Evolutionary conservation across 2,797 vertebrate genomes (phyloP), one percentile per base, ranked within the genome.

Genomic region (Myotis pilosus): DNA sequence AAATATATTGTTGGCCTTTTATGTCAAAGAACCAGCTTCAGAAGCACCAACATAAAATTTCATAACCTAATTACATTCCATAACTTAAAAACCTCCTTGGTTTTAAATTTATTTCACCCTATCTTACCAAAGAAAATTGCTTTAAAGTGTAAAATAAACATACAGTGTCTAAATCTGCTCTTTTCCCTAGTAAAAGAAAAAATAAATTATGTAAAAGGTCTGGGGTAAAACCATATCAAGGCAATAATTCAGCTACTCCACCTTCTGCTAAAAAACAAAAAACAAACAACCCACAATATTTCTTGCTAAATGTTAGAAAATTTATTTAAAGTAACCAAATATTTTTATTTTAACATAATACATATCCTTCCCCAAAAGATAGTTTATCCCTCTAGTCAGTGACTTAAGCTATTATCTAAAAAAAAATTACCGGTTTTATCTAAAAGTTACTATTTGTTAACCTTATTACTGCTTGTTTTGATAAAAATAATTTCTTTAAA

Each of bases 101-200:
- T 84, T 91, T 95, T 74, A 94, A 91, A 91, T 23, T 44, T 69
- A 66, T 87, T 71, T 66, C 62, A 84, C 8, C 60, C 51, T 71
- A 44, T 51, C 71, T 88, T 88, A 83, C n/a, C 53, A 71, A 89
- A 95, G 17, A 94, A 92, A 83, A 89, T 22, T 79, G n/a, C 36
- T 91, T 64, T 79, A 72, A 92, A 94, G 57, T 83, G 6, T 30
- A 84, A 95, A 89, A 94, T 80, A 95, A 90, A 79, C 4, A 89
- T 57, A 69, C 5, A 89, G n/a, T 75, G 94, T 72, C 71, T 91
- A 86, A 96, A 60, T 83, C 22, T 74, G 36, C 19, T 23, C 15
- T 92, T 87, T 94, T 80, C 62, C 13, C 51, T 78, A 82, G 47
- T 84, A 87, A 74, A 71, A 92, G 51, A 88, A 85, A 93, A 87